phyloP scores from a whole-genome alignment of 2,797 vertebrate genomes.

The Lerista edwardsae region DNA sequence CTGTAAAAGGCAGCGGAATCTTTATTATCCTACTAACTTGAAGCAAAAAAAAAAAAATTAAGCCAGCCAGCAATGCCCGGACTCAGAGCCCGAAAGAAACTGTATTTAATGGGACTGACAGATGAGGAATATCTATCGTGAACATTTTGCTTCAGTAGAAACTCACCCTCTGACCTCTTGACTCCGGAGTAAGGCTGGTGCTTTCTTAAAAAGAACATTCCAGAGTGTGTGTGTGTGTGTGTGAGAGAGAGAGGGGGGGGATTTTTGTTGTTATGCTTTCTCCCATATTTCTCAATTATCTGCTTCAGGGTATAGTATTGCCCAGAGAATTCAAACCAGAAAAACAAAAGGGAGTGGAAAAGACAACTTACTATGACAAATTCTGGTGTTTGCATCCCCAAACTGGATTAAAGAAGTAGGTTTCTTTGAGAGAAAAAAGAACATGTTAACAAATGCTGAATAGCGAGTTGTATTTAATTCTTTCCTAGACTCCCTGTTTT shows the following conservation, averaged over 20 bases:
- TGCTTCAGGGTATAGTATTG: constrained; percentile 47
- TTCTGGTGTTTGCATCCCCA: not conserved
- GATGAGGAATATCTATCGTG: constrained; percentile 64
- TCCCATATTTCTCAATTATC: constrained; percentile 33
- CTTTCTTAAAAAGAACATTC: constrained; percentile 69
- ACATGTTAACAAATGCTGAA: constrained; percentile 50
- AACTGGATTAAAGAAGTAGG: constrained; percentile 1
- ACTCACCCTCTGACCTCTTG: constrained; percentile 70
- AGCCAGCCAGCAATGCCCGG: constrained; percentile 43
- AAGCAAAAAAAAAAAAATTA: constrained; percentile 41
- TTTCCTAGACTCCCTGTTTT: constrained; percentile 8
- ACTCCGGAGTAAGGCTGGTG: constrained; percentile 56
- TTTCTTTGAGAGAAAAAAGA: constrained; percentile 48
- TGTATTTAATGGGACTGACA: constrained; percentile 69
- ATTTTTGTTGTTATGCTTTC: constrained; percentile 41
- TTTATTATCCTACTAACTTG: constrained; percentile 74
- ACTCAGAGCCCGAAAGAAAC: constrained; percentile 65
- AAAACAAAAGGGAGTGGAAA: constrained; percentile 17
- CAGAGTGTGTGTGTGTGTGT: constrained; percentile 30
- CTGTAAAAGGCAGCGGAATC: constrained; percentile 76
- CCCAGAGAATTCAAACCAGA: constrained; percentile 42
- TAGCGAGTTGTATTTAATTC: constrained; percentile 14
- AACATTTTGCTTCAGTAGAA: constrained; percentile 71
- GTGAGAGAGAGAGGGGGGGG: constrained; percentile 35
- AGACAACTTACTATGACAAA: constrained; percentile 19